phyloP scores from a whole-genome alignment of 2,113 vertebrate species.

The Melanocharis versteri region DNA sequence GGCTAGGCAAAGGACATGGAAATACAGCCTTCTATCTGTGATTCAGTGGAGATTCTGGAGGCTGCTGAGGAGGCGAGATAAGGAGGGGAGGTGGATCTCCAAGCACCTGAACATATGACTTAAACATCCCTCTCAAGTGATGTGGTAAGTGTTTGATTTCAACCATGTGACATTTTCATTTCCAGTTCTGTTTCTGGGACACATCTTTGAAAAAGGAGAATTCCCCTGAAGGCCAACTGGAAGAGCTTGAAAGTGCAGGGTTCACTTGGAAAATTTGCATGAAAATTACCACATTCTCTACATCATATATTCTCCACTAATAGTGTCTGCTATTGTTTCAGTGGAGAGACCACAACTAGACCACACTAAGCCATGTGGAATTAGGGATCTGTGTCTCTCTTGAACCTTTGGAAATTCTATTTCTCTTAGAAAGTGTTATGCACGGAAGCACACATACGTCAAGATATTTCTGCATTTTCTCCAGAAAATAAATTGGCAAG shows the following conservation, averaged over 20 bases:
- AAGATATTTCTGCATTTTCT: not conserved
- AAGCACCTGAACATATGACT: too few relatives aligned
- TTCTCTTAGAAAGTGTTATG: not conserved
- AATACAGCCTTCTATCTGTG: fast-evolving
- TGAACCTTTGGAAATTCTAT: not conserved
- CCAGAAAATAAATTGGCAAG: not conserved
- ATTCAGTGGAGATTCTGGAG: not conserved
- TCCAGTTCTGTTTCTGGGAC: not conserved
- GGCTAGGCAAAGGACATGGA: not conserved
- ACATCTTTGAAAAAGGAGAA: not conserved
- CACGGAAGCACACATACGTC: not conserved
- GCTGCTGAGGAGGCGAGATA: too few relatives aligned
- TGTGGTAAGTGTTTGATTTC: not conserved
- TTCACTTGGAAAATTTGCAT: not conserved
- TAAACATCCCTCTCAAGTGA: not conserved
- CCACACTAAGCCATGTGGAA: not conserved
- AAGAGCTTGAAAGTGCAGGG: not conserved
- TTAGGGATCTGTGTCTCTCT: not conserved
- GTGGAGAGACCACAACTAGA: not conserved
- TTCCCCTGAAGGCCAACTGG: not conserved
- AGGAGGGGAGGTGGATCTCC: fast-evolving
- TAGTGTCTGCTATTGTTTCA: not conserved
- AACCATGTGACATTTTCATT: fast-evolving
- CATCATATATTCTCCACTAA: not conserved
- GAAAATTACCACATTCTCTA: not conserved